A percentile compares a stretch with the other conserved stretches of the same genome.
These are phyloP conservation scores for Ursus arctos DNA, from an alignment of 2,113 vertebrate genomes.

Conservation along the genomic window DNA sequence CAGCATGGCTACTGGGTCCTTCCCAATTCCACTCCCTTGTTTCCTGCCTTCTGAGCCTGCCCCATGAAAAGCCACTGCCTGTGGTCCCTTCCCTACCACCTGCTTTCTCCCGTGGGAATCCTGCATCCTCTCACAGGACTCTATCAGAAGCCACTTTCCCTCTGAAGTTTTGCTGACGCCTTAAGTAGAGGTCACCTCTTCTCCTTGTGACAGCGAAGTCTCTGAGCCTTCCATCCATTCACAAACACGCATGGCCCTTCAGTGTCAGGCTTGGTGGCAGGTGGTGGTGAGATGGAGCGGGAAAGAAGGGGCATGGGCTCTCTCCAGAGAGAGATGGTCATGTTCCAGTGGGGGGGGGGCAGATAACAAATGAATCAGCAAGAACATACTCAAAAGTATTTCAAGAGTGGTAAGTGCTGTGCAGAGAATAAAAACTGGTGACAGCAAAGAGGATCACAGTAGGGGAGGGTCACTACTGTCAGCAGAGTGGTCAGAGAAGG, in stretches of 20 bases:
- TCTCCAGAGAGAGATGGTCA: background rate
- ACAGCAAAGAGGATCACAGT: background rate
- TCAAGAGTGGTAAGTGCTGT: background rate
- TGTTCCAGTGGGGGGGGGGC: background rate
- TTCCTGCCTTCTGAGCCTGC: background rate
- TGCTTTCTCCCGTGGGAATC: background rate
- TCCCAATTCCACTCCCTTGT: background rate
- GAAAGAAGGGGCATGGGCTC: background rate
- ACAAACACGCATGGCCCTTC: accelerated
- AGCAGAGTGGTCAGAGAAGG: background rate
- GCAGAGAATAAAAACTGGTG: background rate
- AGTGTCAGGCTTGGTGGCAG: background rate
- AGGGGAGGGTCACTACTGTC: background rate
- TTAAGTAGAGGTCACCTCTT: background rate
- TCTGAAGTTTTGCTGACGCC: background rate
- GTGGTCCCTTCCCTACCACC: background rate
- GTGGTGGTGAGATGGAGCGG: background rate
- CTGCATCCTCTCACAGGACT: background rate
- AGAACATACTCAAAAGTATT: background rate
- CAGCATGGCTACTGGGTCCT: background rate
- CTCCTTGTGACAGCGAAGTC: background rate
- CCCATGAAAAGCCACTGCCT: background rate
- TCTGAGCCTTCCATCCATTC: background rate
- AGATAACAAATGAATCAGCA: background rate
- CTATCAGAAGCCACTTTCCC: background rate